These are phyloP conservation scores for Graphium colonna DNA, from an alignment of 2,888 invertebrate species.

Conservation along the genomic window DNA sequence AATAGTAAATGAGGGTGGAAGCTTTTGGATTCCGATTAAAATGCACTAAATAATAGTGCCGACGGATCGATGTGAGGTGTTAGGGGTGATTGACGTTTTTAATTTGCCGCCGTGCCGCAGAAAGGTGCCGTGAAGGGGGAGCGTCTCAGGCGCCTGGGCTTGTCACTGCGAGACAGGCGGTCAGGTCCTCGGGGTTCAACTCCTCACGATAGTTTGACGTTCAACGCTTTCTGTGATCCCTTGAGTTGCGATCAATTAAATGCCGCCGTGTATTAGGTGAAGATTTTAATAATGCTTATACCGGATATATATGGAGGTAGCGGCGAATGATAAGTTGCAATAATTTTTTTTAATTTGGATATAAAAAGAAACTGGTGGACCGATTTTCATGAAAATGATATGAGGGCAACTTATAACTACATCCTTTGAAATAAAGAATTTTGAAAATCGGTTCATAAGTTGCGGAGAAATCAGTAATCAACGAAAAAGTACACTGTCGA, in stretches of 20 bases:
- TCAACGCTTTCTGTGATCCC: slow-evolving; percentile 19
- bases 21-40: slow-evolving; percentile 69
- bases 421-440: too few relatives aligned
- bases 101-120: slow-evolving; percentile 41
- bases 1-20: slow-evolving; percentile 37
- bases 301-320: too few relatives aligned
- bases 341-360: too few relatives aligned
- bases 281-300: slow-evolving; percentile 17
- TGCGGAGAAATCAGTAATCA: too few relatives aligned
- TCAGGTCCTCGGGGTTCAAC: slow-evolving; percentile 36
- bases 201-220: slow-evolving; percentile 25
- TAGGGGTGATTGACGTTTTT: slow-evolving; percentile 72
- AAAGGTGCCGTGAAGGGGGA: slow-evolving; percentile 31
- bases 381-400: too few relatives aligned
- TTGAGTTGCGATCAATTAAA: slow-evolving; percentile 9
- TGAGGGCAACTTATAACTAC: too few relatives aligned
- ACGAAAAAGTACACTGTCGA: too few relatives aligned
- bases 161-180: slow-evolving; percentile 42
- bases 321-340: too few relatives aligned
- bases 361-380: too few relatives aligned
- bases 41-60: slow-evolving; percentile 56
- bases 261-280: slow-evolving; percentile 9
- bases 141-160: slow-evolving; percentile 38
- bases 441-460: too few relatives aligned
- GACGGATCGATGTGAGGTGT: slow-evolving; percentile 67